Evolutionary conservation across 30 jellyfish, hydroid and myxozoan genomes (phyloP), one percentile per base, ranked within the genome.

Genomic region (Hydractinia symbiolongicarpus): DNA sequence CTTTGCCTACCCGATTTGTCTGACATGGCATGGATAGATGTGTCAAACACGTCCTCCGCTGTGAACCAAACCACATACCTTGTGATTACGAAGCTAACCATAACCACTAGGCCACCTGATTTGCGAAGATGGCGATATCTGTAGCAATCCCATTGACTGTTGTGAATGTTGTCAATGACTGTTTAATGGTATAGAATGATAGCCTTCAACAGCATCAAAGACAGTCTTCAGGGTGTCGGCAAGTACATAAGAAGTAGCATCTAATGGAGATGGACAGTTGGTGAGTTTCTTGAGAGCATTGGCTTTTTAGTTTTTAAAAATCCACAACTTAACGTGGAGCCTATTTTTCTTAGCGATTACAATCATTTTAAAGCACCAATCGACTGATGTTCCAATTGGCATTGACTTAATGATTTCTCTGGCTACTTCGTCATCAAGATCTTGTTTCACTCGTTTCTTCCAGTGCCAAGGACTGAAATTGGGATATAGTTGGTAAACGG

Each of bases 181-280:
- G 16, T 62, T 73, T 14, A 80, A 85, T 49, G 88, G 84, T 17
- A 62, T 56, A 14, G 72, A 20, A 49, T 80, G 72, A 50, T 61
- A 80, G 53, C 80, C 80, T 19, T 71, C 67, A 13, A 71, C 80
- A 8, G 67, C 80, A 71, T 76, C 84, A 4, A 11, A 71, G 40
- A 71, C 80, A 14, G 80, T 71, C 53, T 50, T 71, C 13, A 30
- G 19, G n/a, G 80, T 71, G 0, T 67, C 1, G 40, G 80, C 80
- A 4, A 58, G 80, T 71, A 71, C 67, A 8, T 67, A 49, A 14
- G 17, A 51, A 1, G 87, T 88, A 14, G 44, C 77, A 66, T 54
- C 77, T 53, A 82, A 82, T 30, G 90, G 90, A 10, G 87, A 70
- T 69, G 54, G 88, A 56, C 88, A 67, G 88, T 82, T 82, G 53